These are phyloP conservation scores for Carollia perspicillata DNA, from an alignment of 2,113 vertebrate species.

Conservation along the genomic window DNA sequence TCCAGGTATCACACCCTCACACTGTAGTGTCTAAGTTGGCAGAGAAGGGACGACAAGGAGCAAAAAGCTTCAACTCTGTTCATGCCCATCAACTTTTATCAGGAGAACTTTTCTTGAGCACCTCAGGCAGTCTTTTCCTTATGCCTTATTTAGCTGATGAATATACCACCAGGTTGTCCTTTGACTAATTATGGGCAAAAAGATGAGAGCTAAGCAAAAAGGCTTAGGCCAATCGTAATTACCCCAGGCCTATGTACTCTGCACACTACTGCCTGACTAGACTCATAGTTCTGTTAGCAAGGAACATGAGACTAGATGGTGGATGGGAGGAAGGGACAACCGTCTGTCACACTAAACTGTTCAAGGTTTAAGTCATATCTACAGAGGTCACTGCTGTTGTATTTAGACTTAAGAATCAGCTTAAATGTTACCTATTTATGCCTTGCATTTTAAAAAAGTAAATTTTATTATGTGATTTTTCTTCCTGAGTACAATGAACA, in stretches of 20 bases:
- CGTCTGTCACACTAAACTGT: not conserved
- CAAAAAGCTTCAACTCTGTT: too few species aligned
- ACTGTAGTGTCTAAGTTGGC: not conserved
- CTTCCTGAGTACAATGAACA: not conserved
- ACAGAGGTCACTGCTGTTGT: not conserved
- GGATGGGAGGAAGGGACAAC: not conserved
- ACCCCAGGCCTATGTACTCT: not conserved
- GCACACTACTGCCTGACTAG: not conserved
- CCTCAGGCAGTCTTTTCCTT: not conserved
- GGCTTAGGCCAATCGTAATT: not conserved
- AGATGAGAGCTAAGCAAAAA: not conserved
- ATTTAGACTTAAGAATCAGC: not conserved
- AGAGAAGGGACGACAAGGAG: not conserved
- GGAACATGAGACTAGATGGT: not conserved
- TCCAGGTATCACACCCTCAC: not conserved
- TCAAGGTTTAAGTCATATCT: not conserved
- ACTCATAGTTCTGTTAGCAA: not conserved
- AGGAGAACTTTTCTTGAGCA: not conserved
- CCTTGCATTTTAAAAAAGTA: constrained; percentile 26
- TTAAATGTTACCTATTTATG: not conserved
- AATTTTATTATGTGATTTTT: not conserved
- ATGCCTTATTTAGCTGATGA: not conserved
- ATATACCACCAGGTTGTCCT: not conserved
- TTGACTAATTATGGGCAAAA: not conserved
- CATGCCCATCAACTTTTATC: not conserved